Conservation (phyloP, 2,888 invertebrate species). For the Orthonevra nobilis region DNA sequence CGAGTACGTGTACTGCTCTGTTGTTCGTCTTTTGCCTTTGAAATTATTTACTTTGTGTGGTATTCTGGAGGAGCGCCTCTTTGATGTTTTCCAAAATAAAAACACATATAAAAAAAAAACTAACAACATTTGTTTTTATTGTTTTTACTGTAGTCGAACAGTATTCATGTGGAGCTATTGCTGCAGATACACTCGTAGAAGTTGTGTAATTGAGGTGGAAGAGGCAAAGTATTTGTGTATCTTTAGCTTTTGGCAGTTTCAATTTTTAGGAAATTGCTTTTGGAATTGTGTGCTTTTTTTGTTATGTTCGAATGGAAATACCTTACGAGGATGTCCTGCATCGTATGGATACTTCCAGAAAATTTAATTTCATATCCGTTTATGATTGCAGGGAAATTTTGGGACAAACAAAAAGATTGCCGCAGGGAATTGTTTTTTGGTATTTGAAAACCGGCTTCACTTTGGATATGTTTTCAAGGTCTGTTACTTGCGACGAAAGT, state of each 20-base stretch:
- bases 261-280: conserved; percentile 58
- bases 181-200: conserved; percentile 48
- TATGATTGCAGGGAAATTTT: conserved; percentile 31
- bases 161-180: conserved; percentile 48
- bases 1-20: conserved; percentile 13
- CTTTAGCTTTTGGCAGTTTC: conserved; percentile 62
- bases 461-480: conserved; percentile 5
- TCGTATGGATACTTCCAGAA: conserved; percentile 3
- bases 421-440: conserved; percentile 7
- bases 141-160: too few species aligned
- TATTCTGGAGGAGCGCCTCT: conserved; percentile 56
- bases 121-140: conserved; percentile 5
- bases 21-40: conserved; percentile 57
- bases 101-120: too few species aligned
- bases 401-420: neutral
- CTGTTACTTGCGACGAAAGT: conserved; percentile 7
- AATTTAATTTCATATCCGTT: conserved; percentile 60
- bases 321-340: neutral
- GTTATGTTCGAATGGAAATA: neutral
- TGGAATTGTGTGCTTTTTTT: neutral
- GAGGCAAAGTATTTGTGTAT: conserved; percentile 10
- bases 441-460: neutral
- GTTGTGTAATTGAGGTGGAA: conserved; percentile 40
- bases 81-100: conserved; percentile 61
- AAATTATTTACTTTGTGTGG: conserved; percentile 65